Conservation (phyloP, 2,888 invertebrate genomes). For the Sphaeridia pumilis region DNA sequence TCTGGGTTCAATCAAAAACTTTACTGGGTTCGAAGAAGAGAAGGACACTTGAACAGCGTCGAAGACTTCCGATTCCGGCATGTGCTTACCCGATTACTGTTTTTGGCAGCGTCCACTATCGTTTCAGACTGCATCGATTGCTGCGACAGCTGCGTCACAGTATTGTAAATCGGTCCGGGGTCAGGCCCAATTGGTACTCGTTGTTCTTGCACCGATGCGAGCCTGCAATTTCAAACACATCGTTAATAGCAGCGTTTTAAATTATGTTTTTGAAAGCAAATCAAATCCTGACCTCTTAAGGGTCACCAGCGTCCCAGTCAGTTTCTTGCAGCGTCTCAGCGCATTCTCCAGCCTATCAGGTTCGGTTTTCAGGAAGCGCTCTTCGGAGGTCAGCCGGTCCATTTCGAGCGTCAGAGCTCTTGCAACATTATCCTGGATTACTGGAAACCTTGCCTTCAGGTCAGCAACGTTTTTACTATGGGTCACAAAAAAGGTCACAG, state of each 20-base stretch:
- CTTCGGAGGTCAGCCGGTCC: constrained; percentile 82
- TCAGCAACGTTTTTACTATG: constrained; percentile 78
- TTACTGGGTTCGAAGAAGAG: too few species aligned
- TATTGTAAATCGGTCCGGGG: constrained; percentile 10
- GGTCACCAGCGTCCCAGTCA: constrained; percentile 92
- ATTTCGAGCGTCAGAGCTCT: constrained; percentile 77
- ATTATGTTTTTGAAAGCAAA: too few species aligned
- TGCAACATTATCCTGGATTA: constrained; percentile 80
- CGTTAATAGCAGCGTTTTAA: too few species aligned
- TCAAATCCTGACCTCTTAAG: constrained; percentile 87
- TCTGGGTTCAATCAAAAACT: too few species aligned
- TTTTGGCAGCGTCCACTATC: constrained; percentile 14
- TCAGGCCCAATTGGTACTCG: constrained; percentile 47
- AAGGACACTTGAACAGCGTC: too few species aligned
- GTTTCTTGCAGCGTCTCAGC: constrained; percentile 83
- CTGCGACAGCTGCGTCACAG: constrained; percentile 20
- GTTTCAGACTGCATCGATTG: constrained; percentile 25
- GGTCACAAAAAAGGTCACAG: too few species aligned
- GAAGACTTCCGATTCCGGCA: too few species aligned
- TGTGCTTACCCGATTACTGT: constrained; percentile 34
- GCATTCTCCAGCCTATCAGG: constrained; percentile 84
- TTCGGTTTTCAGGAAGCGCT: constrained; percentile 80
- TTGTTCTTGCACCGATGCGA: constrained; percentile 94
- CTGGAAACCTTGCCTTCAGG: constrained; percentile 78
- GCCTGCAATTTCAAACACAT: too few species aligned